Conservation (phyloP, 2,797 vertebrate species). For the Rhinella marina region DNA sequence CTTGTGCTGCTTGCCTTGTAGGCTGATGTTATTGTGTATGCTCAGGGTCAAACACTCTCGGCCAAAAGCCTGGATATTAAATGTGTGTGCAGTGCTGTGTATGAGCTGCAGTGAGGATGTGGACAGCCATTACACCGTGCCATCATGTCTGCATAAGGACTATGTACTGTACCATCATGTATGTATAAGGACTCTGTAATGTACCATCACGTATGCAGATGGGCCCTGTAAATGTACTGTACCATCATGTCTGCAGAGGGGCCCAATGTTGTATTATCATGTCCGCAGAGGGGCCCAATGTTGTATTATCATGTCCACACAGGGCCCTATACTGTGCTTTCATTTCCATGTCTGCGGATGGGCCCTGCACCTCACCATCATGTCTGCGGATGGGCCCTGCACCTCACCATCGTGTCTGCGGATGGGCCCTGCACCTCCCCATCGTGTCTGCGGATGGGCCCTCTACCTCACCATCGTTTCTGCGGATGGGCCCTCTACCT, state of each 20-base stretch:
- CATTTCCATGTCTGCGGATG: not conserved
- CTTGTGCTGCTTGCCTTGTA: not conserved
- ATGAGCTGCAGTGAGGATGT: not conserved
- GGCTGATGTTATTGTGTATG: not conserved
- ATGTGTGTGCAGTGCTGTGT: not conserved
- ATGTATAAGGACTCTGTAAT: not conserved
- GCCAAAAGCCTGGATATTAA: not conserved
- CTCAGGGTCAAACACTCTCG: conserved; percentile 1
- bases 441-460: not conserved
- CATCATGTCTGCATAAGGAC: not conserved
- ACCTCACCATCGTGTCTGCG: too few relatives aligned
- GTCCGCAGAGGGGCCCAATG: not conserved
- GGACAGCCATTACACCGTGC: too few relatives aligned
- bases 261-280: not conserved
- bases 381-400: too few relatives aligned
- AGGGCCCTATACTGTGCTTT: not conserved
- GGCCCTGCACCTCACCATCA: too few relatives aligned
- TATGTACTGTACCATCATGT: too few relatives aligned
- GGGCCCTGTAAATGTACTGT: too few relatives aligned
- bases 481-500: not conserved
- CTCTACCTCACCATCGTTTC: not conserved
- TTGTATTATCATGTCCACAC: not conserved
- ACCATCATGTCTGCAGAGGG: not conserved
- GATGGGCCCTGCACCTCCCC: too few relatives aligned
- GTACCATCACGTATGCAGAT: not conserved